phyloP scores from a whole-genome alignment of 2,888 invertebrate genomes.

The Sinelater perroti region DNA sequence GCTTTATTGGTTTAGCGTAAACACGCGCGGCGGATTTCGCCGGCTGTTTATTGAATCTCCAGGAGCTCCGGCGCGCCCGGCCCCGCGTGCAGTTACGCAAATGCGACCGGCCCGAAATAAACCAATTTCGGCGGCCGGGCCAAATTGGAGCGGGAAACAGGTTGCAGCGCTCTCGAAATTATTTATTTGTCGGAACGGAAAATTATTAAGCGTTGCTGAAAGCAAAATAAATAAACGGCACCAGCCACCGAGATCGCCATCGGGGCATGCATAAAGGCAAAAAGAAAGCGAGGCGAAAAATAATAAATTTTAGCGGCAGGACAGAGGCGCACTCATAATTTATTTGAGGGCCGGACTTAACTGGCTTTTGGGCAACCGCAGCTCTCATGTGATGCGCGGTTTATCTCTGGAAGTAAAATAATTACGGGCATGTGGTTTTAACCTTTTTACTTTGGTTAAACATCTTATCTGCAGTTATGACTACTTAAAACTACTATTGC shows the following conservation, averaged over 20 bases:
- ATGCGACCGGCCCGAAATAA: slow-evolving; percentile 19
- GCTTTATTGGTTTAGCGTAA: slow-evolving; percentile 25
- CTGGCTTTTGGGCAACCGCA: no score
- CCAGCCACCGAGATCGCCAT: slow-evolving; percentile 22
- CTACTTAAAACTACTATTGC: no score
- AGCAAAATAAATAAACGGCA: slow-evolving; percentile 21
- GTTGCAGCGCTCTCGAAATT: slow-evolving; percentile 24
- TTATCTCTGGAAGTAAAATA: no score
- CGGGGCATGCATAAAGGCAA: slow-evolving; percentile 9
- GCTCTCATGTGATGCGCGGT: no score
- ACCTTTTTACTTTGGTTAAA: no score
- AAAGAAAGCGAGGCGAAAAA: slow-evolving; percentile 4
- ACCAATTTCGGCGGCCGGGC: slow-evolving; percentile 15
- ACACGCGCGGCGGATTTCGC: slow-evolving; percentile 23
- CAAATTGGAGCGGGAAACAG: slow-evolving; percentile 23
- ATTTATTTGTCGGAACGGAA: slow-evolving; percentile 20
- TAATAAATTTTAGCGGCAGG: slow-evolving; percentile 23
- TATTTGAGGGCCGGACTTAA: slow-evolving; percentile 11
- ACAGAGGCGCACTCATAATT: slow-evolving; percentile 14
- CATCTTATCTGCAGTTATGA: no score
- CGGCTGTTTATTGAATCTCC: slow-evolving; percentile 24
- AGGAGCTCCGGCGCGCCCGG: slow-evolving; percentile 14
- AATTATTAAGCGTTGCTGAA: slow-evolving; percentile 25
- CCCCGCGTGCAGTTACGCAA: slow-evolving; percentile 9
- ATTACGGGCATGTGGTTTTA: no score